A percentile compares a stretch with the other conserved stretches of the same genome.
Evolutionary conservation across 1,140 invertebrate species (phyloP).

Genomic region (Achroia grisella): DNA sequence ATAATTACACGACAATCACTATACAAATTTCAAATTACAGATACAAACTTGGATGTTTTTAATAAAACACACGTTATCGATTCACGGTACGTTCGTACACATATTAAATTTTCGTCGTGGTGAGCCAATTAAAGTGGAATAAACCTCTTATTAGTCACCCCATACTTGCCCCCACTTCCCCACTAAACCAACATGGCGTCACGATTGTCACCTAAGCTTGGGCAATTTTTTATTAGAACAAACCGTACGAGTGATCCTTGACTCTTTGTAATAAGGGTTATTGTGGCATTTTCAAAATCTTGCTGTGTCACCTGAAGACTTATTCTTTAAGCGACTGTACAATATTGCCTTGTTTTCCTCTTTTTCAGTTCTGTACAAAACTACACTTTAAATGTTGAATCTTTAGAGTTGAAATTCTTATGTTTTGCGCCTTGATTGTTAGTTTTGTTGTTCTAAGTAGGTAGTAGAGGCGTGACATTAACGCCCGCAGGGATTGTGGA

Average conservation of each 20-base stretch:
- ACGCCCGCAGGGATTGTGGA: slow-evolving; percentile 55
- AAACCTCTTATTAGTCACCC: slow-evolving; percentile 61
- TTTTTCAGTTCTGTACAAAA: slow-evolving; percentile 8
- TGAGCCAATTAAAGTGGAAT: slow-evolving; percentile 60
- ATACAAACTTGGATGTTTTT: slow-evolving; percentile 27
- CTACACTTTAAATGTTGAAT: slow-evolving; percentile 9
- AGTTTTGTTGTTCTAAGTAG: slow-evolving; percentile 53
- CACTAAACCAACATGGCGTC: slow-evolving; percentile 67
- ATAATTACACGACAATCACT: slow-evolving; percentile 11
- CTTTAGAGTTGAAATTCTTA: slow-evolving; percentile 23
- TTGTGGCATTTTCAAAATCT: slow-evolving; percentile 9
- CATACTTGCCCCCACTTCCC: slow-evolving; percentile 32
- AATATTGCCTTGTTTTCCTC: slow-evolving; percentile 44
- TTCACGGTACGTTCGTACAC: slow-evolving; percentile 19
- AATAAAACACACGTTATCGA: slow-evolving; percentile 54
- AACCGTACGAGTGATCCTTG: slow-evolving; percentile 17
- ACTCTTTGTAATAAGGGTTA: slow-evolving; percentile 13
- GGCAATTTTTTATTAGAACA: slow-evolving; percentile 27
- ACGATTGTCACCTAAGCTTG: slow-evolving; percentile 61
- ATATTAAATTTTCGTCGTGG: slow-evolving; percentile 48
- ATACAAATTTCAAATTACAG: slow-evolving; percentile 6
- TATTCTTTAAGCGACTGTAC: slow-evolving; percentile 55
- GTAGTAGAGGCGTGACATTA: slow-evolving; percentile 66
- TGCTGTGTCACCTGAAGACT: slow-evolving; percentile 48
- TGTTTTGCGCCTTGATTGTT: slow-evolving; percentile 13